Conservation (phyloP, 1,140 invertebrate species). For the Drosophila ercepeae region DNA sequence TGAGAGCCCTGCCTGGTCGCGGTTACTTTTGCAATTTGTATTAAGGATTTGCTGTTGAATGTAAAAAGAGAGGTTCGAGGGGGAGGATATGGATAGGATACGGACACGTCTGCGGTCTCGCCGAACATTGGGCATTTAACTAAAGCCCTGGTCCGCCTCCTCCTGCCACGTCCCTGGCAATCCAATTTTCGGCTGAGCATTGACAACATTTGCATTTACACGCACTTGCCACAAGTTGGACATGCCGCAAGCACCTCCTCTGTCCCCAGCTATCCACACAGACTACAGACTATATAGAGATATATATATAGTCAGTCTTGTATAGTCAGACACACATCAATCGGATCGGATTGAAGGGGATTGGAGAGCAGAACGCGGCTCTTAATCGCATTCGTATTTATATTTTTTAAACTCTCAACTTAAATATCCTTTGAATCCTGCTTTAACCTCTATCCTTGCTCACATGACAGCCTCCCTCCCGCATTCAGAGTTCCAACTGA, state of each 20-base stretch:
- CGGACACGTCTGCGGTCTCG: constrained; percentile 58
- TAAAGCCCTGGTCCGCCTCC: constrained; percentile 28
- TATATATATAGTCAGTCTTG: too few species aligned
- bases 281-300: too few species aligned
- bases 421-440: too few species aligned
- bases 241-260: constrained; percentile 52
- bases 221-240: constrained; percentile 70
- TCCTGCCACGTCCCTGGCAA: too few species aligned
- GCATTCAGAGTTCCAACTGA: constrained; percentile 15
- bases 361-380: not conserved
- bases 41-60: constrained; percentile 70
- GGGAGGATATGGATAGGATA: constrained; percentile 22
- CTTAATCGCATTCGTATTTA: not conserved
- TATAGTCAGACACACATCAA: not conserved
- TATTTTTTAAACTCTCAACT: too few species aligned
- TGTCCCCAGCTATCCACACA: constrained; percentile 7
- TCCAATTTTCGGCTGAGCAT: constrained; percentile 78
- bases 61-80: not conserved
- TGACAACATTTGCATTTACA: constrained; percentile 79
- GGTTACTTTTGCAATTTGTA: constrained; percentile 79
- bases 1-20: constrained; percentile 59
- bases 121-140: constrained; percentile 64
- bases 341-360: constrained; percentile 23
- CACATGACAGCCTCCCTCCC: constrained; percentile 14
- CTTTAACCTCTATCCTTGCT: not conserved